Base-by-base conservation (phyloP, 2,888 invertebrate genomes). In the Morpho helenor region DNA sequence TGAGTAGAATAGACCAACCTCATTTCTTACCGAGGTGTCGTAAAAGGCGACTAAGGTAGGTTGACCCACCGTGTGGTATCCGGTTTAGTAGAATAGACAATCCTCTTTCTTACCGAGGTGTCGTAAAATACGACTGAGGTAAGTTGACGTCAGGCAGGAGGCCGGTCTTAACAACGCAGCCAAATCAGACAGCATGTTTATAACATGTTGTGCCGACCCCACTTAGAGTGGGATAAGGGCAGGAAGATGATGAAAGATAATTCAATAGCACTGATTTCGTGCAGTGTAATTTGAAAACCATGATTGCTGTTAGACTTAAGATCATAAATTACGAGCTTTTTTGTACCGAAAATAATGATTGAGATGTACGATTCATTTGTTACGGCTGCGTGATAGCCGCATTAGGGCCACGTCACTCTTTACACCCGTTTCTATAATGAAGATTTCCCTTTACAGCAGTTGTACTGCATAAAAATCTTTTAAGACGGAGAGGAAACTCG, bases 371-470 rank as follows among this genome's bases (percentile, higher is more conserved):
- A 66, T 74, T 77, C 76, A 79, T 82, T 79, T 74, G 76, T 79
- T 74, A 77, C 77, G 77, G 73, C 74, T 73, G 69, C 76, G 74
- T 77, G 79, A 76, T 76, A 79, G 72, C 73, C 77, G 76, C 78
- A 84, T 86, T 82, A 81, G 75, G 72, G 71, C 16, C 55, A 52
- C 59, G 52, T 59, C 55, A 70, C 55, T 44, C 49, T 49, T 59
- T 57, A 70, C 55, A 49, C 49, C 55, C 44, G 49, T 55, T 31
- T 49, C 49, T 49, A 49, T 86, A 84, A 84, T 82, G 77, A 83
- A 85, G 77, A 80, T 79, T 82, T 83, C 80, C 77, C 82, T 84
- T 87, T 85, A 86, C 84, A 84, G 81, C 86, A 80, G 78, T 83
- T 87, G 87, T 86, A 87, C 81, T 77, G 74, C 82, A 83, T 87